phyloP scores from a whole-genome alignment of 2,113 vertebrate species.

The Phoxinus phoxinus region DNA sequence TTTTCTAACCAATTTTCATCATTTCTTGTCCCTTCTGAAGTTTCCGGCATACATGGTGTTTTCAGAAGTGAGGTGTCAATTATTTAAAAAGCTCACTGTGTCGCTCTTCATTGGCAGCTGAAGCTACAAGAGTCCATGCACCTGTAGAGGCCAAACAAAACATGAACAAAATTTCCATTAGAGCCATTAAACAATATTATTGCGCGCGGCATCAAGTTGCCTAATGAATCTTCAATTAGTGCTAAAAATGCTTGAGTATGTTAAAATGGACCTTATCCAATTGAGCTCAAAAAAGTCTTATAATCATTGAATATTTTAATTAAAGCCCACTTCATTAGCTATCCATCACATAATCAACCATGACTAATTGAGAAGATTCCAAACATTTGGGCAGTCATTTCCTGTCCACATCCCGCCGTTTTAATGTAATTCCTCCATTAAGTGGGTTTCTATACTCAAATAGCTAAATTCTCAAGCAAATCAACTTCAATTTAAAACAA shows the following conservation, averaged over 20 bases:
- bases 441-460: constrained; percentile 6
- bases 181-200: constrained; percentile 65
- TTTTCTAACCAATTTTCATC: background rate
- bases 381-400: constrained; percentile 39
- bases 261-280: constrained; percentile 57
- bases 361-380: constrained; percentile 44
- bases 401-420: constrained; percentile 16
- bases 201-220: constrained; percentile 56
- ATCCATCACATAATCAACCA: constrained; percentile 56
- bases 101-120: background rate
- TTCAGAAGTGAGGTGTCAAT: constrained; percentile 19
- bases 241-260: constrained; percentile 58
- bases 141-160: constrained; percentile 18
- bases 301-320: constrained; percentile 58
- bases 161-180: constrained; percentile 44
- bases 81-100: constrained; percentile 27
- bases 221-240: constrained; percentile 64
- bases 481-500: constrained; percentile 9
- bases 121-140: background rate
- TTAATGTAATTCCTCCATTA: constrained; percentile 38
- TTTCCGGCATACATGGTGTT: background rate
- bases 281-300: constrained; percentile 53
- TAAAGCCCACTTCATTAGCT: constrained; percentile 55
- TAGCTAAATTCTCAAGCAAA: constrained; percentile 5
- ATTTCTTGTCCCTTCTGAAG: constrained; percentile 3